These are phyloP conservation scores for Sarcophaga subvicina DNA, from an alignment of 2,888 invertebrate species.

Conservation along the genomic window DNA sequence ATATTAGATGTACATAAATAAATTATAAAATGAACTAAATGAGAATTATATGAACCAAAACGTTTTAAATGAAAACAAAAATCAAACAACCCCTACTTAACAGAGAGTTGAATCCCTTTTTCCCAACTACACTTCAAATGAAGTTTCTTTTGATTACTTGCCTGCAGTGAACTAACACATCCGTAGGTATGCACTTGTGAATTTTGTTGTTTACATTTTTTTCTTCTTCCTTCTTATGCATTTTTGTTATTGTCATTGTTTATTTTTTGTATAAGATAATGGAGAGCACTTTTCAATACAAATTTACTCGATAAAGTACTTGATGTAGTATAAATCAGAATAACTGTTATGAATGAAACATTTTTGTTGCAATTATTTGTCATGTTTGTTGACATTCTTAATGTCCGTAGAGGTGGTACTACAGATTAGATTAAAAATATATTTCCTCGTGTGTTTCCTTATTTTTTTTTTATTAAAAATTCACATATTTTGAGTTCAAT, in stretches of 20 bases:
- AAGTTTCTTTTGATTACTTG: no score
- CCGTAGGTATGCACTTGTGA: not conserved
- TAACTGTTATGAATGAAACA: not conserved
- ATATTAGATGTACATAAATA: constrained; percentile 30
- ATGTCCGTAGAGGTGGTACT: not conserved
- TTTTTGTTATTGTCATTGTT: not conserved
- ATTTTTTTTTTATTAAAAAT: no score
- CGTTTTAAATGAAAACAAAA: not conserved
- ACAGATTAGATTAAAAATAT: not conserved
- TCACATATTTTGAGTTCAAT: no score
- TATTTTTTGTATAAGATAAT: no score
- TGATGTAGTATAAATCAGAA: not conserved
- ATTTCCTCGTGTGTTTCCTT: not conserved
- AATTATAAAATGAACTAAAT: constrained; percentile 62
- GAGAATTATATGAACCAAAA: constrained; percentile 72
- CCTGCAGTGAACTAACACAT: no score
- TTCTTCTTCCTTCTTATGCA: not conserved
- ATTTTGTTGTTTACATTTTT: not conserved
- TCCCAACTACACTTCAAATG: no score
- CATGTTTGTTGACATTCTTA: no score
- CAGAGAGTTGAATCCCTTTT: no score
- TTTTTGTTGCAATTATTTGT: not conserved
- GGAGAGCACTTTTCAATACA: no score
- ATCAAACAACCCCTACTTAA: not conserved
- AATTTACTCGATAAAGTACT: no score